Evolutionary conservation across 2,797 vertebrate genomes (phyloP), one percentile per base, ranked within the genome.

Genomic region (Thamnophis elegans): DNA sequence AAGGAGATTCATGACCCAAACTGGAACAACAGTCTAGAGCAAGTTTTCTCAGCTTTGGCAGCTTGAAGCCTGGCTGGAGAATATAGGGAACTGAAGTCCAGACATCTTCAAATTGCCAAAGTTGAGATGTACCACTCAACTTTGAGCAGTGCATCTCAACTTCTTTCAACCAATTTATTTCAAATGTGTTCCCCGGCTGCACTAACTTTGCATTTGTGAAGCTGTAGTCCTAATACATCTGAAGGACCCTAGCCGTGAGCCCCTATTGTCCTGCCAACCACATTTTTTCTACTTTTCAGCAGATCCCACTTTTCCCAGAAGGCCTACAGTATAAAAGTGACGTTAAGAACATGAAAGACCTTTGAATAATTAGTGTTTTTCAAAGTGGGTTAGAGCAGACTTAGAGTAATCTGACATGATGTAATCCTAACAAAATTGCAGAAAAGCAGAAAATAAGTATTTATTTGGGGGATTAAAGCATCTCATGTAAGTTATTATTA

Each of bases 351-450:
- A 96, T 94, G 96, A 95, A 96, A 93, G 95, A 94, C 94, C 93
- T 96, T 95, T 96, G 95, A 96, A 95, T 96, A 96, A 96, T 96
- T 94, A 95, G 95, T 97, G 95, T 96, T 97, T 93, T 96, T 96
- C 96, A 96, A 97, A 97, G 94, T 97, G 96, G 96, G 97, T 97
- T 97, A 97, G 96, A 96, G 95, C 94, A 95, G 97, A 96, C 95
- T 97, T 97, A 97, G 32, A 94, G 94, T 97, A 97, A 97, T 97
- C 97, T 97, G 97, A 97, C 97, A 97, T 96, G 96, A 96, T 97
- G 96, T 97, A 97, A 97, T 97, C 97, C 97, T 94, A 95, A 95
- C 89, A 94, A 97, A 97, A 96, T 96, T 97, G 96, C 96, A 96
- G 94, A 92, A 96, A 96, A 97, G 96, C 96, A 97, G 97, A 97